phyloP scores from a whole-genome alignment of 1,140 invertebrate species.

The Rhopalosiphum padi region DNA sequence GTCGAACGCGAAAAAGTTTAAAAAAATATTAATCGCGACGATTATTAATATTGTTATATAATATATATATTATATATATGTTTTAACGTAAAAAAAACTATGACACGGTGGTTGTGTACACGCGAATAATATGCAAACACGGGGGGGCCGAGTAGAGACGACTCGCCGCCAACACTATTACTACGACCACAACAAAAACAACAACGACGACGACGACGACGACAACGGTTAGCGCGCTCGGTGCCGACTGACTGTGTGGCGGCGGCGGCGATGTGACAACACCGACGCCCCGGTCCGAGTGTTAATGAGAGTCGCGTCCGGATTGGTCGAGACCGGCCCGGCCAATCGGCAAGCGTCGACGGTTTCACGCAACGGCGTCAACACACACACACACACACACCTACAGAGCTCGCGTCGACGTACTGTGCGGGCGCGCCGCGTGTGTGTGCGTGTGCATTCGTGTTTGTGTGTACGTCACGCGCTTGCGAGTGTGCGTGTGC shows the following conservation, averaged over 20 bases:
- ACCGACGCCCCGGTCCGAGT: conserved; percentile 57
- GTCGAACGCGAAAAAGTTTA: background rate
- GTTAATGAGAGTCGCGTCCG: conserved; percentile 58
- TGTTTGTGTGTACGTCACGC: background rate
- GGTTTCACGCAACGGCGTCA: conserved; percentile 58
- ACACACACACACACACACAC: conserved; percentile 26
- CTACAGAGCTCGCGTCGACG: background rate
- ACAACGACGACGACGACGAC: background rate
- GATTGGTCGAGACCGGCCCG: conserved; percentile 51
- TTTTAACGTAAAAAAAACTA: background rate
- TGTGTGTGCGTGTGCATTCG: background rate
- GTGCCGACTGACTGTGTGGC: conserved; percentile 56
- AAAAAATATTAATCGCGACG: background rate
- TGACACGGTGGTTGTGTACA: background rate
- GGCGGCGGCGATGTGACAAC: conserved; percentile 56
- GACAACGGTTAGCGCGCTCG: conserved; percentile 51
- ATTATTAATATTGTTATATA: background rate
- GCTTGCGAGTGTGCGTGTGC: background rate
- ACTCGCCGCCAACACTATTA: background rate
- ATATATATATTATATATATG: too few relatives aligned
- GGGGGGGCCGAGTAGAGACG: background rate
- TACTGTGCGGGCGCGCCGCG: background rate
- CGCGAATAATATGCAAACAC: background rate
- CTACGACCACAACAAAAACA: background rate
- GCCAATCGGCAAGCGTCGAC: conserved; percentile 57